These are phyloP conservation scores for Pomacea canaliculata DNA, from an alignment of 2,888 invertebrate species.

Conservation along the genomic window DNA sequence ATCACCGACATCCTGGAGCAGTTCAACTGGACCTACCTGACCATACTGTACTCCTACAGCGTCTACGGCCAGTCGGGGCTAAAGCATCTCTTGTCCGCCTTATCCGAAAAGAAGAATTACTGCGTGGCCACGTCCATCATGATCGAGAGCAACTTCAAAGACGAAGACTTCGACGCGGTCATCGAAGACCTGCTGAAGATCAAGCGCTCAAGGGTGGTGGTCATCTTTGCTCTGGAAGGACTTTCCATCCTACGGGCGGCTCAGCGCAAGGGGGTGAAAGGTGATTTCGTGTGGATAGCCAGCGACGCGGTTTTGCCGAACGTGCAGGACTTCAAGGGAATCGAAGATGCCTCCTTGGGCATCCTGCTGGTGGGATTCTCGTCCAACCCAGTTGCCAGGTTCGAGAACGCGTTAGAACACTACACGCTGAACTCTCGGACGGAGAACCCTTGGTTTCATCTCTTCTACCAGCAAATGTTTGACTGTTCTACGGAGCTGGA, in stretches of 20 bases:
- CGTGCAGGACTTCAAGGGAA: constrained; percentile 34
- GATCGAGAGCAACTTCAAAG: constrained; percentile 28
- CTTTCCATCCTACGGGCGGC: constrained; percentile 4
- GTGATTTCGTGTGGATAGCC: constrained; percentile 43
- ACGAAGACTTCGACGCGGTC: constrained; percentile 34
- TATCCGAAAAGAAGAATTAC: constrained; percentile 17
- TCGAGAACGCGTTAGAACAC: constrained; percentile 39
- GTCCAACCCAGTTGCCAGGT: constrained; percentile 34
- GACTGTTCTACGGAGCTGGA: constrained; percentile 17
- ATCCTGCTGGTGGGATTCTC: constrained; percentile 36
- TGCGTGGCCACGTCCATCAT: constrained; percentile 35
- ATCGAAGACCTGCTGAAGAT: constrained; percentile 22
- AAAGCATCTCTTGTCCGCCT: too few species aligned
- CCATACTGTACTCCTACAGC: constrained; percentile 40
- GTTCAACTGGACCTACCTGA: constrained; percentile 47
- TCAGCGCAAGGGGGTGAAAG: constrained; percentile 14
- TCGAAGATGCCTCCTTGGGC: constrained; percentile 36
- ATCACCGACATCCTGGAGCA: constrained; percentile 37
- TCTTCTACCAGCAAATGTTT: constrained; percentile 33
- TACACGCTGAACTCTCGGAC: constrained; percentile 7
- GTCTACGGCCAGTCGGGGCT: constrained; percentile 40
- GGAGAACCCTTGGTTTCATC: constrained; percentile 41
- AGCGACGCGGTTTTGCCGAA: constrained; percentile 45
- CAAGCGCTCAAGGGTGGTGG: constrained; percentile 33
- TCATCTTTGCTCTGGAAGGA: constrained; percentile 31